Conservation (phyloP, 1,140 invertebrate genomes). For the Holcopasites calliopsidis region DNA sequence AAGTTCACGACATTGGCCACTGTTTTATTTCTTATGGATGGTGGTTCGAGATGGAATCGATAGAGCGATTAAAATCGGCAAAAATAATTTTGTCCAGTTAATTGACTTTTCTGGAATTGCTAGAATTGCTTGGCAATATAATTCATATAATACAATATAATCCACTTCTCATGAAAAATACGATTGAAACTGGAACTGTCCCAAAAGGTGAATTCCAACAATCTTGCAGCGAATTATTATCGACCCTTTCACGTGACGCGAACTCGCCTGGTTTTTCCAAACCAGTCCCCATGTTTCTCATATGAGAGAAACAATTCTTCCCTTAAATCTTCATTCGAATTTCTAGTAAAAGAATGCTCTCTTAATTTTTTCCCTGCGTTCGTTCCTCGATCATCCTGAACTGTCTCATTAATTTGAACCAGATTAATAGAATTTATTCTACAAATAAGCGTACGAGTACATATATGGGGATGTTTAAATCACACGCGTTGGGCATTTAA, state of each 20-base stretch:
- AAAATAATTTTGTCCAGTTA: too few relatives aligned
- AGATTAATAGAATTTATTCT: not conserved
- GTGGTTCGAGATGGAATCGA: not conserved
- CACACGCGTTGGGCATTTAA: slow-evolving; percentile 19
- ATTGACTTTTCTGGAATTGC: too few relatives aligned
- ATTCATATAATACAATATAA: too few relatives aligned
- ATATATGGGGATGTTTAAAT: not conserved
- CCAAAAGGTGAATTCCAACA: too few relatives aligned
- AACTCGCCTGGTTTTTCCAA: not conserved
- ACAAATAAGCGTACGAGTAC: not conserved
- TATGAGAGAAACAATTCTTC: not conserved
- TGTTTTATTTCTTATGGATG: not conserved
- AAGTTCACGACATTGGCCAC: slow-evolving; percentile 1
- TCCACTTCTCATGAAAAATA: too few relatives aligned
- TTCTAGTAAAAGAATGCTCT: not conserved
- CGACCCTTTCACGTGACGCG: too few relatives aligned
- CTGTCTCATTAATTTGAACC: slow-evolving; percentile 3
- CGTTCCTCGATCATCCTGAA: not conserved
- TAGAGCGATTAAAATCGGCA: not conserved
- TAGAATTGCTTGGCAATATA: too few relatives aligned
- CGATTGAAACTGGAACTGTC: too few relatives aligned
- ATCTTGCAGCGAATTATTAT: not conserved
- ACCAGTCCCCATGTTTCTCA: not conserved
- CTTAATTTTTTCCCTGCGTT: too few relatives aligned
- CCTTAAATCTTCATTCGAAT: not conserved